phyloP scores from a whole-genome alignment of 2,113 vertebrate genomes.

The Cinclus cinclus region DNA sequence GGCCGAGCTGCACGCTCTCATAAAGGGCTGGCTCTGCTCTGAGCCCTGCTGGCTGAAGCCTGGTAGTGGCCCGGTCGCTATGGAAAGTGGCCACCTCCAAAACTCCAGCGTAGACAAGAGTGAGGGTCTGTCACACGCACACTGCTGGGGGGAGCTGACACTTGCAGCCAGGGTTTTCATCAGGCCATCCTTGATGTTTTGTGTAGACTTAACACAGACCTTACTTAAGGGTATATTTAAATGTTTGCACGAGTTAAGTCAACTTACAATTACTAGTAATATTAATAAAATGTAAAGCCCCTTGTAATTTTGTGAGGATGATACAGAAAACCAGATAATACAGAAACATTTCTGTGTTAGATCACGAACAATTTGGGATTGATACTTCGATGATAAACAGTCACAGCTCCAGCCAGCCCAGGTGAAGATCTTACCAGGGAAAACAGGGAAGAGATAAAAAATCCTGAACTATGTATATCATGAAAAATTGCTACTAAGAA shows the following conservation, averaged over 20 bases:
- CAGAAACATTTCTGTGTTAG: not conserved
- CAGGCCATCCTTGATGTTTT: not conserved
- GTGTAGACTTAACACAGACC: not conserved
- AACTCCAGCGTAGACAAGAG: accelerated
- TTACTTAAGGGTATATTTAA: not conserved
- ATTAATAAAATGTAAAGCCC: not conserved
- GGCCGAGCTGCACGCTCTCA: not conserved
- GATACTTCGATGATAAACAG: not conserved
- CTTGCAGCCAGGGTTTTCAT: not conserved
- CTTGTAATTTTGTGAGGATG: not conserved
- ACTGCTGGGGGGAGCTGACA: not conserved
- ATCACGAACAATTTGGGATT: not conserved
- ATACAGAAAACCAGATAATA: not conserved
- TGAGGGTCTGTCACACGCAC: not conserved
- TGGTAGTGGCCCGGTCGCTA: accelerated
- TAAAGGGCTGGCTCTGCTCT: not conserved
- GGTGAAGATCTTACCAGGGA: not conserved
- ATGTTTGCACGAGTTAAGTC: not conserved
- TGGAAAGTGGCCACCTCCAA: accelerated
- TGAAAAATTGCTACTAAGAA: not conserved
- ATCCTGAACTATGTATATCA: not conserved
- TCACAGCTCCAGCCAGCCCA: not conserved
- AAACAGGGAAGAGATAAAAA: not conserved
- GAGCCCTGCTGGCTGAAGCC: not conserved
- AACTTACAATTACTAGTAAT: not conserved